Evolutionary conservation across 2,888 invertebrate genomes (phyloP).

Genomic region (Volucella inanis): DNA sequence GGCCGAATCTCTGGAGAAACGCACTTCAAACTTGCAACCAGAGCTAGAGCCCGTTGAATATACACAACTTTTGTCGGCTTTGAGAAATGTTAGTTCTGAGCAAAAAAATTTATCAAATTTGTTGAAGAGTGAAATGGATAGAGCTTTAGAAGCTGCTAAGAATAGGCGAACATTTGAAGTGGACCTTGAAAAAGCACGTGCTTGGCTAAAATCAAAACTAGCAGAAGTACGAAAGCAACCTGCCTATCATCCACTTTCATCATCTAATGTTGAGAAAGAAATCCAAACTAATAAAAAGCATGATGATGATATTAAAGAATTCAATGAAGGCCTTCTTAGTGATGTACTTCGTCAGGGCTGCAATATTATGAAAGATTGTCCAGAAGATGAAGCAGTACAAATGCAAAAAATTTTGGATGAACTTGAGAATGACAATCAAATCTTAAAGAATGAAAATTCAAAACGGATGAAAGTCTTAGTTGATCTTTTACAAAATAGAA

Average conservation of each 20-base stretch:
- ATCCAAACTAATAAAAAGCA: conserved; percentile 89
- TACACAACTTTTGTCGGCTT: conserved; percentile 89
- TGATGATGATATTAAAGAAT: conserved; percentile 90
- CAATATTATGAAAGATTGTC: conserved; percentile 91
- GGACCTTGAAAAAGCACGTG: conserved; percentile 90
- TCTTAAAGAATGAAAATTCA: conserved; percentile 88
- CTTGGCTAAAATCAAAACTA: conserved; percentile 91
- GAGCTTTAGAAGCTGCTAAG: conserved; percentile 87
- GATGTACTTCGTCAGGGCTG: conserved; percentile 91
- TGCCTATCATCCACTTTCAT: conserved; percentile 90
- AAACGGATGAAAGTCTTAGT: conserved; percentile 89
- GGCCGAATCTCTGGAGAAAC: conserved; percentile 92
- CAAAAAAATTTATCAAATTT: conserved; percentile 89
- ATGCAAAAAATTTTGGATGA: conserved; percentile 88
- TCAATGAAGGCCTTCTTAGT: conserved; percentile 89
- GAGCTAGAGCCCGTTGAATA: conserved; percentile 94
- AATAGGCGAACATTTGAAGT: conserved; percentile 90
- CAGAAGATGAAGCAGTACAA: conserved; percentile 87
- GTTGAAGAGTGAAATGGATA: conserved; percentile 89
- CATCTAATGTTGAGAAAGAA: conserved; percentile 92
- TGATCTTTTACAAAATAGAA: conserved; percentile 90
- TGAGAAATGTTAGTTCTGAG: conserved; percentile 89
- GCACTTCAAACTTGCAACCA: conserved; percentile 91
- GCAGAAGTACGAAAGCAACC: conserved; percentile 89
- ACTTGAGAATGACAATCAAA: conserved; percentile 88